These are phyloP conservation scores for Spilogale gracilis DNA, from an alignment of 2,113 vertebrate genomes.

Conservation along the genomic window DNA sequence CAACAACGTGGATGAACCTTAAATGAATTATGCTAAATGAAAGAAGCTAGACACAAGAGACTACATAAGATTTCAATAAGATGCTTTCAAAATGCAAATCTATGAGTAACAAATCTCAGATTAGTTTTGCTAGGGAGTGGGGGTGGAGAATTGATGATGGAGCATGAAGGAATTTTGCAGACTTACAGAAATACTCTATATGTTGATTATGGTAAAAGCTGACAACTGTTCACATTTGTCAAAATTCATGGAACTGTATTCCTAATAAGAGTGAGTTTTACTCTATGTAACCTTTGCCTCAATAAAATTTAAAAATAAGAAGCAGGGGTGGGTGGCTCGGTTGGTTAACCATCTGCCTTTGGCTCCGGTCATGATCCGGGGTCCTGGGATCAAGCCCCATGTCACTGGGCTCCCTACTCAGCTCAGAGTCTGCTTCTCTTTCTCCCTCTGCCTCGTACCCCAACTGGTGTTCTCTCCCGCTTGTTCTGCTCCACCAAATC, in stretches of 20 bases:
- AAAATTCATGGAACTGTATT: conserved; percentile 26
- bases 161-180: conserved; percentile 18
- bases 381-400: no score
- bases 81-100: conserved; percentile 13
- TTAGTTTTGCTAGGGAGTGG: background rate
- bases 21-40: background rate
- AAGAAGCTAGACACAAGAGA: conserved; percentile 28
- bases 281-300: background rate
- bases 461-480: no score
- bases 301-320: background rate
- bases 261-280: conserved; percentile 18
- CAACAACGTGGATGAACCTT: background rate
- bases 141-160: background rate
- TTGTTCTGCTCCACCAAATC: no score
- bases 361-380: no score
- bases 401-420: no score
- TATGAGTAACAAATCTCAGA: background rate
- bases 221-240: background rate
- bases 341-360: no score
- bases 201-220: background rate
- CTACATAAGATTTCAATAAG: background rate
- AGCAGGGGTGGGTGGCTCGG: background rate
- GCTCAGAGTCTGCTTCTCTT: no score
- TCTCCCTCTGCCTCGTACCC: no score
- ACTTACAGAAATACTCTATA: background rate